phyloP scores from a whole-genome alignment of 2,797 vertebrate genomes.

The Zenarchopterus dispar region DNA sequence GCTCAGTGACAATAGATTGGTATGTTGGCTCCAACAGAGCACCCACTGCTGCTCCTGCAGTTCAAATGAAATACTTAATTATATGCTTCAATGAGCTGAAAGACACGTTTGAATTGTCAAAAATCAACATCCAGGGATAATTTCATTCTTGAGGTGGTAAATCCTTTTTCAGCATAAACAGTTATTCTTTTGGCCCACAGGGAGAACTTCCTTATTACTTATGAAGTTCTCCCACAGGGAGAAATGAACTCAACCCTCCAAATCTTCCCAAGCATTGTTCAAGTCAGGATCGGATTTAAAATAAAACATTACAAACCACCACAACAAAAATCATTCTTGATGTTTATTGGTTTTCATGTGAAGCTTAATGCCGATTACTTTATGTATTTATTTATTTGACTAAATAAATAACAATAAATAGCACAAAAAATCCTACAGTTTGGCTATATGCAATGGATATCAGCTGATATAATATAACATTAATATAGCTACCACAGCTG shows the following conservation, averaged over 20 bases:
- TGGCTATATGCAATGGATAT: no score
- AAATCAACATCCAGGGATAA: conserved; percentile 46
- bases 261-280: no score
- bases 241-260: background rate
- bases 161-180: conserved; percentile 30
- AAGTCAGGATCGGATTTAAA: no score
- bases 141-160: conserved; percentile 52
- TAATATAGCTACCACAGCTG: no score
- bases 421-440: no score
- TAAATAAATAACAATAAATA: no score
- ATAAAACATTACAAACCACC: no score
- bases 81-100: conserved; percentile 73
- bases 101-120: conserved; percentile 51
- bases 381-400: no score
- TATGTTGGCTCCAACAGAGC: conserved; percentile 53
- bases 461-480: no score
- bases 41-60: conserved; percentile 38
- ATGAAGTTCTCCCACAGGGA: conserved; percentile 12
- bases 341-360: no score
- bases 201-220: conserved; percentile 13
- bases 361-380: no score
- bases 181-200: background rate
- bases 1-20: conserved; percentile 65
- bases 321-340: no score
- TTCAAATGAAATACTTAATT: conserved; percentile 80